phyloP scores from a whole-genome alignment of 2,888 invertebrate species.

The Acrobasis repandana region DNA sequence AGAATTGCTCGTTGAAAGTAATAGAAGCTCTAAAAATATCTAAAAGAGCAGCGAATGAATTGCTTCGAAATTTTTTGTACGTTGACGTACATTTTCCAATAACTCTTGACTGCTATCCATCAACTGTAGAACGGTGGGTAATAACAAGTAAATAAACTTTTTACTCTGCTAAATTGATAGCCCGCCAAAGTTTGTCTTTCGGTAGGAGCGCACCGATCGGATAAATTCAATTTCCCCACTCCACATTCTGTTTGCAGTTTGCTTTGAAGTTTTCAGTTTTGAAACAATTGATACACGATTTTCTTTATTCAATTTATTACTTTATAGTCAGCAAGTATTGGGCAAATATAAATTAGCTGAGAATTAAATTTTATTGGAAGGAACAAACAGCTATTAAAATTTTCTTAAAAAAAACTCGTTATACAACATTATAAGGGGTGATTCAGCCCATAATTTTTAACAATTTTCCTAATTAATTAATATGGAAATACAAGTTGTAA shows the following conservation, averaged over 20 bases:
- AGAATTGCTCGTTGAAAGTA: too few species aligned
- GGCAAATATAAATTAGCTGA: too few species aligned
- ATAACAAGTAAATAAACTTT: conserved; percentile 21
- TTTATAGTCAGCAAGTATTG: too few species aligned
- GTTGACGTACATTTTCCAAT: background rate
- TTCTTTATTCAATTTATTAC: background rate
- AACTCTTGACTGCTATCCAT: conserved; percentile 9
- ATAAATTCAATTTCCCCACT: conserved; percentile 14
- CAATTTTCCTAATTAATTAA: too few species aligned
- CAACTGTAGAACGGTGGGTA: background rate
- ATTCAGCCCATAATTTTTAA: too few species aligned
- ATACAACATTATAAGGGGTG: too few species aligned
- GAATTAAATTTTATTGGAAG: too few species aligned
- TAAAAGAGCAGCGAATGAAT: background rate
- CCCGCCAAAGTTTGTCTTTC: conserved; percentile 14
- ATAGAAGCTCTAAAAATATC: background rate
- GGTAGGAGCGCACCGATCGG: conserved; percentile 8
- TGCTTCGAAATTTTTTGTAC: background rate
- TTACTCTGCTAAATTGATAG: conserved; percentile 15
- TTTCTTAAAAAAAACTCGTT: too few species aligned
- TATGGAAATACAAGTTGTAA: too few species aligned
- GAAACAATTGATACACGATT: conserved; percentile 7
- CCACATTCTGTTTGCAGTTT: background rate
- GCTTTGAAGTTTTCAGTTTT: background rate
- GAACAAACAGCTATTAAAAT: too few species aligned